Evolutionary conservation across 2,113 vertebrate species (phyloP).

Genomic region (Oceanodroma tethys): DNA sequence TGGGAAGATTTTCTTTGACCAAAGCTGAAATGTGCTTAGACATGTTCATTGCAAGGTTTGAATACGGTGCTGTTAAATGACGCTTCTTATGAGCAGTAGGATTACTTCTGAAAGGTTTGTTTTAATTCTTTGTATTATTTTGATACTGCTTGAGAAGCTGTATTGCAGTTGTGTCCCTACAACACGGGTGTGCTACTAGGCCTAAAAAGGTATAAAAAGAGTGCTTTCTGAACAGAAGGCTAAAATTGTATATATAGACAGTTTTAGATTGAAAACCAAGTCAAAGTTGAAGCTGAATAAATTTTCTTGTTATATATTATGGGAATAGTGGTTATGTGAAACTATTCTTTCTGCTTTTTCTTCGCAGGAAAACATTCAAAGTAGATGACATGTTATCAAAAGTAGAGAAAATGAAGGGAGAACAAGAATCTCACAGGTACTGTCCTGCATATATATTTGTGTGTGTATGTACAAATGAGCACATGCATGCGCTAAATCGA

Average conservation of each 20-base stretch:
- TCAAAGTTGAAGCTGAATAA: background rate
- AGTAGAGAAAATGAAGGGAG: constrained; percentile 95
- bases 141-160: background rate
- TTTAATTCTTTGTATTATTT: background rate
- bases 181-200: fast-evolving
- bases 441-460: background rate
- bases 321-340: background rate
- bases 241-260: background rate
- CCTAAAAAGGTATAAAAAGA: background rate
- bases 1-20: background rate
- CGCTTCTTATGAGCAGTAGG: background rate
- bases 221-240: background rate
- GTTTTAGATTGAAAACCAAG: background rate
- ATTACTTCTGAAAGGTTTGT: background rate
- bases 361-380: constrained; percentile 91
- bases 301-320: background rate
- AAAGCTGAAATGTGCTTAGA: background rate
- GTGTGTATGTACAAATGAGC: background rate
- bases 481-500: background rate
- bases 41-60: background rate
- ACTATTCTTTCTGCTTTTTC: background rate
- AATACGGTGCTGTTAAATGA: background rate
- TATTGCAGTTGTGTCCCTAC: background rate
- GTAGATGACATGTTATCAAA: constrained; percentile 94
- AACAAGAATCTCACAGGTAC: constrained; percentile 97